Conservation (phyloP, 2,797 vertebrate genomes). For the Acomys russatus region DNA sequence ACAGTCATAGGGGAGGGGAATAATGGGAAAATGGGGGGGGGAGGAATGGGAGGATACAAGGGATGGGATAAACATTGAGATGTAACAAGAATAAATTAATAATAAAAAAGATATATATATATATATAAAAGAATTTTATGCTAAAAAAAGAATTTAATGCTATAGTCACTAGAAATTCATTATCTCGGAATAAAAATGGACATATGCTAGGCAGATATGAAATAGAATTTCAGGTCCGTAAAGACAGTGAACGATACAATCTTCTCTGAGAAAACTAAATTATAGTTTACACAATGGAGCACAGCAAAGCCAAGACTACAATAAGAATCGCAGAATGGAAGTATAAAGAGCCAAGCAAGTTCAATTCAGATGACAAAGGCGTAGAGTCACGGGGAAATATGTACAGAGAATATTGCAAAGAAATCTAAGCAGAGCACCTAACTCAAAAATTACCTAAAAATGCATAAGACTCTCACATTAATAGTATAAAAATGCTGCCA, state of each 20-base stretch:
- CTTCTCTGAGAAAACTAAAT: conserved; percentile 41
- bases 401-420: background rate
- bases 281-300: background rate
- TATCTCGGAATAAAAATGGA: background rate
- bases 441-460: background rate
- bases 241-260: conserved; percentile 15
- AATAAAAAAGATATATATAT: too few species aligned
- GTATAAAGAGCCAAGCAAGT: background rate
- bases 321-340: background rate
- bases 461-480: background rate
- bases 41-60: too few species aligned
- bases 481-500: background rate
- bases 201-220: background rate
- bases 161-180: conserved; percentile 10
- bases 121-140: background rate
- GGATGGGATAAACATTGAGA: too few species aligned
- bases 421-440: background rate
- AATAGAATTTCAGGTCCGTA: conserved; percentile 16
- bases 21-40: too few species aligned
- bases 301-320: background rate
- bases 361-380: background rate
- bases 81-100: too few species aligned
- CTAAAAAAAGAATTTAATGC: too few species aligned
- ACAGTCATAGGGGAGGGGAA: too few species aligned
- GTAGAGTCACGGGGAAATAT: background rate